Evolutionary conservation across 2,113 vertebrate genomes (phyloP), one percentile per base, ranked within the genome.

Genomic region (Formicarius rufipectus): DNA sequence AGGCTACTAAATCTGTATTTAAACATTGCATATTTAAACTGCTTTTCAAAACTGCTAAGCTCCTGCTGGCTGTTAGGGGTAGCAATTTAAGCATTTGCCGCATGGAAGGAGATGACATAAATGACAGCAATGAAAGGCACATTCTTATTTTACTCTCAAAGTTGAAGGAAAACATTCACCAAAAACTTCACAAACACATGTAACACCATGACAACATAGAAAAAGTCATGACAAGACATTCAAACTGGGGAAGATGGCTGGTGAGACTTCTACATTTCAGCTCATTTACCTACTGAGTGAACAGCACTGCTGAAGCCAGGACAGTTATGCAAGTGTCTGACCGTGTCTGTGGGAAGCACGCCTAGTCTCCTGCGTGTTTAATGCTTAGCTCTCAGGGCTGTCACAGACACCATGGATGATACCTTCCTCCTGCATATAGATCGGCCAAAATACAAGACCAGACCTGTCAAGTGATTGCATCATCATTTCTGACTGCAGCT

Each of bases 1-100:
- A 91, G 81, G 58, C 64, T 91, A 87, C 94, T 89, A 93, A 93
- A 95, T 91, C 91, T 96, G 87, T 87, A 79, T 93, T 94, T 95
- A 92, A 96, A 90, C 69, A 75, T 37, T 91, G 49, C 12, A 3
- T 53, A 93, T 94, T 87, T 89, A 95, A 95, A 95, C 87, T 97
- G 93, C 89, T 96, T 94, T 95, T 91, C 81, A 82, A 83, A 91
- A 89, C 69, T 81, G 78, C 77, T 91, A 93, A 96, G 93, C 91
- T 87, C 81, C 84, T 67, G 60, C 72, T 95, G 76, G 72, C 76
- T 95, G 68, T 59, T 74, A 94, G 47, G 69, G 66, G 69, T 45
- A 84, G 89, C 52, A 89, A 92, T 94, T 89, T 84, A 94, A 87
- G 73, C 71, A 21, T 82, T 87, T 87, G 86, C 56, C 1, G 1